Evolutionary conservation across 2,888 invertebrate species (phyloP).

Genomic region (Cryptocephalus primarius): DNA sequence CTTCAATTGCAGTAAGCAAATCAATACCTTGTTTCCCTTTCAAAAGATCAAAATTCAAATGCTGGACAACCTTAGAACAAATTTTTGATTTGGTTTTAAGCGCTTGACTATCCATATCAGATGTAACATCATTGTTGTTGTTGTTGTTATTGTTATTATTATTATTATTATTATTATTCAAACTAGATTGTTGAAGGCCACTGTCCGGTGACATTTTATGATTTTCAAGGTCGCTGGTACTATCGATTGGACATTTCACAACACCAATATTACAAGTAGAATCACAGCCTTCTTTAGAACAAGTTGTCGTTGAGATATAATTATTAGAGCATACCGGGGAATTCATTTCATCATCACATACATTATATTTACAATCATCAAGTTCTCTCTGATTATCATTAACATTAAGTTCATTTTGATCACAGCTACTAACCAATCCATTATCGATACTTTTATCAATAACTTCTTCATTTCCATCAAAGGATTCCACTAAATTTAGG

Average conservation of each 20-base stretch:
- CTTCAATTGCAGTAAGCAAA: slow-evolving; percentile 27
- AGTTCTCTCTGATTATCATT: slow-evolving; percentile 9
- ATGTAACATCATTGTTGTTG: too few species aligned
- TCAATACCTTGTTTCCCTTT: slow-evolving; percentile 30
- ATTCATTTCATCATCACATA: slow-evolving; percentile 1
- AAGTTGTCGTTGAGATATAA: not conserved
- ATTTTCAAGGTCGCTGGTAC: slow-evolving; percentile 14
- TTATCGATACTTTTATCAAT: too few species aligned
- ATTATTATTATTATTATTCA: slow-evolving; percentile 20
- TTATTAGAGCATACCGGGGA: slow-evolving; percentile 2
- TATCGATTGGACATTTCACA: slow-evolving; percentile 16
- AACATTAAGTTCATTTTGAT: not conserved
- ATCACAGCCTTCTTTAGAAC: slow-evolving; percentile 22
- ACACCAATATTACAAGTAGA: slow-evolving; percentile 21
- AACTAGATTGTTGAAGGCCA: slow-evolving; percentile 19
- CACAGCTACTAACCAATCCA: too few species aligned
- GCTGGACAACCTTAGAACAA: slow-evolving; percentile 21
- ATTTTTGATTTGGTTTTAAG: slow-evolving; percentile 15
- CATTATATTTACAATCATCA: slow-evolving; percentile 8
- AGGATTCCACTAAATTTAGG: too few species aligned
- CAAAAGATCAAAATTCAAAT: slow-evolving; percentile 24
- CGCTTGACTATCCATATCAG: slow-evolving; percentile 2
- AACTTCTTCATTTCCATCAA: too few species aligned
- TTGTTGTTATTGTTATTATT: too few species aligned
- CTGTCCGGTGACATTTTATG: slow-evolving; percentile 16